Conservation (phyloP, 2,797 vertebrate genomes). For the Enteromius mattozi region DNA sequence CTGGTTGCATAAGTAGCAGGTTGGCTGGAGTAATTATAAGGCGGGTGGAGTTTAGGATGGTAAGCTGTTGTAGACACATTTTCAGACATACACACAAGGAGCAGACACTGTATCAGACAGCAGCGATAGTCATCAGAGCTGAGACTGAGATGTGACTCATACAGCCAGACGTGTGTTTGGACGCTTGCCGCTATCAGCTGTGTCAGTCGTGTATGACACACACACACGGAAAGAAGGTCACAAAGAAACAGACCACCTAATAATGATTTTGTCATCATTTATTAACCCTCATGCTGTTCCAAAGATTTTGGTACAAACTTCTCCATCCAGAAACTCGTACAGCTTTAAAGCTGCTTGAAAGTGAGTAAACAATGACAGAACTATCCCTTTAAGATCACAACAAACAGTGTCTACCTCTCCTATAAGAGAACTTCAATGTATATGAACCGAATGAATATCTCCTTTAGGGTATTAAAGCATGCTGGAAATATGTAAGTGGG, state of each 20-base stretch:
- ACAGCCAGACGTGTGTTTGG: slow-evolving; percentile 35
- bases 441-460: background rate
- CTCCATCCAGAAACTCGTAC: background rate
- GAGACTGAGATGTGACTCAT: slow-evolving; percentile 45
- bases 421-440: background rate
- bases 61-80: slow-evolving; percentile 41
- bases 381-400: background rate
- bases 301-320: background rate
- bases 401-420: background rate
- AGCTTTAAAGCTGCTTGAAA: background rate
- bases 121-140: slow-evolving; percentile 43
- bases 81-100: slow-evolving; percentile 40
- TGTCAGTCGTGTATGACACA: slow-evolving; percentile 37
- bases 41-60: slow-evolving; percentile 19
- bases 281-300: background rate
- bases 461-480: slow-evolving; percentile 8
- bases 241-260: slow-evolving; percentile 5
- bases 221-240: slow-evolving; percentile 12
- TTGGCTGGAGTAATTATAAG: slow-evolving; percentile 31
- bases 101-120: slow-evolving; percentile 51
- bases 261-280: background rate
- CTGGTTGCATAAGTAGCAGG: slow-evolving; percentile 35
- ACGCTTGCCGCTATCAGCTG: slow-evolving; percentile 34
- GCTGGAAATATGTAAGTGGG: slow-evolving; percentile 20
- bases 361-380: background rate